Evolutionary conservation across 2,113 vertebrate genomes (phyloP).

Genomic region (Jaculus jaculus): DNA sequence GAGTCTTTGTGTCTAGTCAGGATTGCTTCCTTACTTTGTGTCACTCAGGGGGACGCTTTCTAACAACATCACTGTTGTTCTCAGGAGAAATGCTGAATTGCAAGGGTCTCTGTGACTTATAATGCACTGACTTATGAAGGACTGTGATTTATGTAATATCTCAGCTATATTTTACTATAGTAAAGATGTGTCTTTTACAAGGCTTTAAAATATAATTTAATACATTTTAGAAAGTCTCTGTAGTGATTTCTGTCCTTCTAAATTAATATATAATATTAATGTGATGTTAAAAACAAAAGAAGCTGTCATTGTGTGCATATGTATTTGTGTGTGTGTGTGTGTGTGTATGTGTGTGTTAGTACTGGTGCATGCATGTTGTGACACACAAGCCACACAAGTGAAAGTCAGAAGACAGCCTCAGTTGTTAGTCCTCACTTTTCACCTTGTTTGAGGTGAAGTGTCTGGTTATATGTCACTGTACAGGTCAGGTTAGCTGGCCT

Average conservation of each 20-base stretch:
- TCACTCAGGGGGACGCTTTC: not conserved
- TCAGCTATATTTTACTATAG: not conserved
- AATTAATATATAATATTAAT: not conserved
- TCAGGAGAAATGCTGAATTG: not conserved
- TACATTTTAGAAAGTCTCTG: not conserved
- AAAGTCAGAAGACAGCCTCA: too few relatives aligned
- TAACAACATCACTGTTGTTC: rapidly evolving
- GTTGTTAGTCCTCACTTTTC: too few relatives aligned
- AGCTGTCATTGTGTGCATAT: not conserved
- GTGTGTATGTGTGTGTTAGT: too few relatives aligned
- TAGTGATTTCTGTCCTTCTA: not conserved
- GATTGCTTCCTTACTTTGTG: not conserved
- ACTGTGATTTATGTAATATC: not conserved
- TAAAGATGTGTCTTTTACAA: not conserved
- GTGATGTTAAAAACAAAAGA: not conserved
- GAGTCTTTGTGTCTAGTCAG: not conserved
- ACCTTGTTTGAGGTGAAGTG: too few relatives aligned
- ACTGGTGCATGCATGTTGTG: too few relatives aligned
- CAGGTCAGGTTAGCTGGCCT: too few relatives aligned
- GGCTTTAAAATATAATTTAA: slow-evolving; percentile 24
- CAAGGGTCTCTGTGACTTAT: not conserved
- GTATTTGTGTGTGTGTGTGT: too few relatives aligned
- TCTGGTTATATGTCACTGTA: too few relatives aligned
- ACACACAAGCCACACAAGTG: too few relatives aligned
- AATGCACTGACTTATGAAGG: not conserved